Base-by-base conservation (phyloP, 1,140 invertebrate species). In the Platyura marginata region DNA sequence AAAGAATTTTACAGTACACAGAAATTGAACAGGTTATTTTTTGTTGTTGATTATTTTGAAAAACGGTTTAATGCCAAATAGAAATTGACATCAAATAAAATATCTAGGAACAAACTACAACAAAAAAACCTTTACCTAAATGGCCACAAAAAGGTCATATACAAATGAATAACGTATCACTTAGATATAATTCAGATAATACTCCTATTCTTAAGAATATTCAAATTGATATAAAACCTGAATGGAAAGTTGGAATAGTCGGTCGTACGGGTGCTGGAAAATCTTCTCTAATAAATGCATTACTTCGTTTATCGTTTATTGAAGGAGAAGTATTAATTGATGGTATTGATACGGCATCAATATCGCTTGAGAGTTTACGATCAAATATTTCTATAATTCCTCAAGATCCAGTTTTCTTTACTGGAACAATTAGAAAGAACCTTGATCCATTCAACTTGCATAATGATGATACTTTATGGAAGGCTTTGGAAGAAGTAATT, bases 1-100 rank as follows among this genome's bases (percentile, higher is more conserved):
- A 92, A 57, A 65, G 87, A 22, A 71, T 90, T 1, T 50, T 85
- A 1, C 81, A 91, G 55, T 91, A 86, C 56, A 77, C 72, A 15
- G 69, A 70, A 21, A 52, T 70, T 29, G 79, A 84, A 51, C 59
- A 66, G 2, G 63, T n/a, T n/a, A n/a, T n/a, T n/a, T n/a, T n/a
- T n/a, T n/a, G n/a, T n/a, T n/a, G n/a, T n/a, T n/a, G n/a, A n/a
- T n/a, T n/a, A n/a, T n/a, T n/a, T n/a, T n/a, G n/a, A n/a, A n/a
- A n/a, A n/a, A n/a, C n/a, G n/a, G n/a, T n/a, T n/a, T n/a, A n/a
- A n/a, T n/a, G n/a, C n/a, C n/a, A n/a, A n/a, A n/a, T n/a, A 55
- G n/a, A 50, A 56, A 9, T 45, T 72, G 8, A 52, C 56, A n/a
- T n/a, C n/a, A n/a, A n/a, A n/a, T n/a, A 35, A 44, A 55, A 41